phyloP scores from a whole-genome alignment of 2,797 vertebrate genomes.

The Fistularia commersonii region DNA sequence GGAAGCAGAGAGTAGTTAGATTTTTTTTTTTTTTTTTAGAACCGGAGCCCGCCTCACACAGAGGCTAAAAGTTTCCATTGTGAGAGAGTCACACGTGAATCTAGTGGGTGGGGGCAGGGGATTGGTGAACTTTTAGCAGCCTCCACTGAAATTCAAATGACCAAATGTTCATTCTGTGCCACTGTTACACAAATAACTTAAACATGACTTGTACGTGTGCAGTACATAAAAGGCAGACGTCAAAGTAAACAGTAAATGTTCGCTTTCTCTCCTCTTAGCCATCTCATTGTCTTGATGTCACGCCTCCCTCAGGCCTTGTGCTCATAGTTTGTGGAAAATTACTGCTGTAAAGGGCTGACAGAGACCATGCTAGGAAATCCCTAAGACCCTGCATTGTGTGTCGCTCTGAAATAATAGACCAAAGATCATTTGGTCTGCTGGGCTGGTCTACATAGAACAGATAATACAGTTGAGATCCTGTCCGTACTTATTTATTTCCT shows the following conservation, averaged over 20 bases:
- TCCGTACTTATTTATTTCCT: neutral
- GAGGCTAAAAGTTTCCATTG: constrained; percentile 83
- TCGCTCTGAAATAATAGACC: constrained; percentile 41
- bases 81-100: constrained; percentile 72
- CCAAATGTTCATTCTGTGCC: constrained; percentile 12
- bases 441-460: neutral
- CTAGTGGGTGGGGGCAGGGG: constrained; percentile 56
- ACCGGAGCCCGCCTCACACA: constrained; percentile 64
- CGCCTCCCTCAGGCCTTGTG: constrained; percentile 53
- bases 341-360: constrained; percentile 64
- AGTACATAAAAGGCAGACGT: neutral
- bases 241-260: constrained; percentile 21
- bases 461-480: neutral
- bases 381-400: constrained; percentile 47
- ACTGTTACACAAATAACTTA: neutral
- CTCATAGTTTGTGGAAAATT: constrained; percentile 74
- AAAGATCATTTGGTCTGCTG: constrained; percentile 2
- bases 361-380: constrained; percentile 63
- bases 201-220: neutral
- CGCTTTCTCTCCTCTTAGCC: constrained; percentile 31
- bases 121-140: constrained; percentile 59
- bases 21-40: constrained; percentile 19
- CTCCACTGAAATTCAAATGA: constrained; percentile 21
- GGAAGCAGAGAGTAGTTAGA: constrained; percentile 61
- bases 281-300: constrained; percentile 43